A percentile compares a stretch with the other conserved stretches of the same genome.
Conservation (phyloP, 2,797 vertebrate genomes). For the Nyctalus aviator region DNA sequence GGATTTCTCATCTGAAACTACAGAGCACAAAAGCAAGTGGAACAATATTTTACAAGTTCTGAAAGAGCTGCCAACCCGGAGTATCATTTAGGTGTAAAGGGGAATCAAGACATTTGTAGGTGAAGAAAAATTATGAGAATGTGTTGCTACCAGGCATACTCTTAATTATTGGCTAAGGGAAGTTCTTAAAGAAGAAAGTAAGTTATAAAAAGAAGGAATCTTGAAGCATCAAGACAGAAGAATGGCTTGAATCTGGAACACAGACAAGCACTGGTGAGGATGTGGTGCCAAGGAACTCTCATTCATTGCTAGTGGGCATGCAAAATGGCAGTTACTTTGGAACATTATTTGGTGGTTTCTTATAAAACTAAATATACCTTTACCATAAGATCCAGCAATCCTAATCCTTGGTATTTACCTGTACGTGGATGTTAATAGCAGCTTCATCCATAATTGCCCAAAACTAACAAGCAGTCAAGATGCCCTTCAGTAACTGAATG, state of each 20-base stretch:
- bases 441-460: background rate
- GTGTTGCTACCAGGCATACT: background rate
- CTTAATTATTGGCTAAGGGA: conserved; percentile 25
- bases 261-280: background rate
- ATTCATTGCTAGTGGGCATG: background rate
- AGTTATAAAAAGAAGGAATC: conserved; percentile 28
- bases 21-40: conserved; percentile 14
- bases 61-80: conserved; percentile 4
- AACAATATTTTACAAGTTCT: conserved; percentile 35
- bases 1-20: conserved; percentile 44
- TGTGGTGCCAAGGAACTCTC: background rate
- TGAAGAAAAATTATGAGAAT: conserved; percentile 45
- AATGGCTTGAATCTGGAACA: background rate
- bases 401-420: background rate
- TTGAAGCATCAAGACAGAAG: background rate
- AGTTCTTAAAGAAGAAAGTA: conserved; percentile 50
- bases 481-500: background rate
- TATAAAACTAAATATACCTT: background rate
- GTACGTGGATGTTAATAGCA: background rate
- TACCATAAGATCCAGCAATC: background rate
- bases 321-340: background rate
- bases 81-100: conserved; percentile 10
- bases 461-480: background rate
- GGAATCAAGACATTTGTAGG: background rate
- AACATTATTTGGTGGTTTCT: background rate